Evolutionary conservation across 2,797 vertebrate species (phyloP).

Genomic region (Oreonectes daqikongensis): DNA sequence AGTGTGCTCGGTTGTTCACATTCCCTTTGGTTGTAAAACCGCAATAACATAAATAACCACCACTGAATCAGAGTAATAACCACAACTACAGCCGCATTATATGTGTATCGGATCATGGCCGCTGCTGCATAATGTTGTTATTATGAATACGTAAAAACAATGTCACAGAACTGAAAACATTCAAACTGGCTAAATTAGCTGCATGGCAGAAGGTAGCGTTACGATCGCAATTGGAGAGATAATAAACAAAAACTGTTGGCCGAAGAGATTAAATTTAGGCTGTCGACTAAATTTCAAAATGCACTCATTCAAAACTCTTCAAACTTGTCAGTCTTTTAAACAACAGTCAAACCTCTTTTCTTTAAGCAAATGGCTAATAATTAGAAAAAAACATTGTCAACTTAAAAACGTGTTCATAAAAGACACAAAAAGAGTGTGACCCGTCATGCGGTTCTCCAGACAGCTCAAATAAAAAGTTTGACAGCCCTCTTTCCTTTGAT

Average conservation of each 20-base stretch:
- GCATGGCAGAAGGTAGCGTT: constrained; percentile 9
- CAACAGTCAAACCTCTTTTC: constrained; percentile 37
- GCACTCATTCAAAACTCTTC: constrained; percentile 21
- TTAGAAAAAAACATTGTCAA: constrained; percentile 45
- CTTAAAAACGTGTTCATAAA: constrained; percentile 17
- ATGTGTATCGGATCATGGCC: constrained; percentile 38
- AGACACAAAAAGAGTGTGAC: constrained; percentile 5
- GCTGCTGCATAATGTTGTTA: constrained; percentile 44
- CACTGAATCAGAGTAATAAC: constrained; percentile 34
- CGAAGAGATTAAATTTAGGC: not conserved
- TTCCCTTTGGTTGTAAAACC: constrained; percentile 55
- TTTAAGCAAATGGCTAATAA: constrained; percentile 42
- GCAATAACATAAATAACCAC: constrained; percentile 46
- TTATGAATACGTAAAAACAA: constrained; percentile 42
- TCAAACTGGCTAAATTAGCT: constrained; percentile 13
- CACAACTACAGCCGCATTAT: constrained; percentile 49
- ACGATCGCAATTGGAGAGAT: constrained; percentile 14
- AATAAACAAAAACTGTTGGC: constrained; percentile 11
- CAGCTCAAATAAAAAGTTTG: constrained; percentile 60
- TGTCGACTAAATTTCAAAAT: not conserved
- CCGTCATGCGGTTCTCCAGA: constrained; percentile 46
- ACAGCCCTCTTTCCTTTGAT: constrained; percentile 48
- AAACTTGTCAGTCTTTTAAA: constrained; percentile 47
- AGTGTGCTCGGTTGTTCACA: constrained; percentile 53
- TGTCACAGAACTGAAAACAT: constrained; percentile 44